These are phyloP conservation scores for Myxocyprinus asiaticus DNA, from an alignment of 2,113 vertebrate species.

Conservation along the genomic window DNA sequence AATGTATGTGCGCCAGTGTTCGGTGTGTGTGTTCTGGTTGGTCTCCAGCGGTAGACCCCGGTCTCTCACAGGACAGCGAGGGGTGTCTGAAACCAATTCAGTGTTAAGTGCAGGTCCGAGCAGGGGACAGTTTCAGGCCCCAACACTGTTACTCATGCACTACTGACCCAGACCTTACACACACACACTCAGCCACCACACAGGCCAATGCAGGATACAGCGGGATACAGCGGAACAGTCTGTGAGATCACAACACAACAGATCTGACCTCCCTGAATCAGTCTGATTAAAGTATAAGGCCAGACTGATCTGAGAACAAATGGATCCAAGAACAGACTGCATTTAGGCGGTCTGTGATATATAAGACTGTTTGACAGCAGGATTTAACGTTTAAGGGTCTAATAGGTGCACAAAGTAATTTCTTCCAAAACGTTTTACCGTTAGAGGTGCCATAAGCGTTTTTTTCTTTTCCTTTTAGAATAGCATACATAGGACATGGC, in stretches of 20 bases:
- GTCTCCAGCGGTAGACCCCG: conserved; percentile 43
- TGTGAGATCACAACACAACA: conserved; percentile 14
- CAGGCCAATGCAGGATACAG: too few species aligned
- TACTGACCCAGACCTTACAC: conserved; percentile 54
- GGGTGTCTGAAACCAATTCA: conserved; percentile 78
- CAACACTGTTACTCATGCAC: conserved; percentile 68
- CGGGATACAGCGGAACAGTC: not conserved
- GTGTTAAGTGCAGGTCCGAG: conserved; percentile 79
- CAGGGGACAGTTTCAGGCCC: conserved; percentile 38
- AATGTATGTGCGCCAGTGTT: conserved; percentile 39
- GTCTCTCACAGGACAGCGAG: conserved; percentile 67
- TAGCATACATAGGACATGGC: too few species aligned
- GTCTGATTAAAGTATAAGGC: not conserved
- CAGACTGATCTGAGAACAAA: not conserved
- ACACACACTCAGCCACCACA: not conserved
- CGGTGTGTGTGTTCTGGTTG: conserved; percentile 6
- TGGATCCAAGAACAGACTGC: not conserved
- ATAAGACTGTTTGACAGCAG: too few species aligned
- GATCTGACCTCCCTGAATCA: not conserved
- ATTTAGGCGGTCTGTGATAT: too few species aligned
- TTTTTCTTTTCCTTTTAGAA: too few species aligned
- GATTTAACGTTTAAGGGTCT: too few species aligned
- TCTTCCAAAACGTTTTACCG: too few species aligned
- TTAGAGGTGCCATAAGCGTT: too few species aligned
- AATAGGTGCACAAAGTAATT: too few species aligned